Base-by-base conservation (phyloP, 1,140 invertebrate genomes). In the Cotesia chilonis region DNA sequence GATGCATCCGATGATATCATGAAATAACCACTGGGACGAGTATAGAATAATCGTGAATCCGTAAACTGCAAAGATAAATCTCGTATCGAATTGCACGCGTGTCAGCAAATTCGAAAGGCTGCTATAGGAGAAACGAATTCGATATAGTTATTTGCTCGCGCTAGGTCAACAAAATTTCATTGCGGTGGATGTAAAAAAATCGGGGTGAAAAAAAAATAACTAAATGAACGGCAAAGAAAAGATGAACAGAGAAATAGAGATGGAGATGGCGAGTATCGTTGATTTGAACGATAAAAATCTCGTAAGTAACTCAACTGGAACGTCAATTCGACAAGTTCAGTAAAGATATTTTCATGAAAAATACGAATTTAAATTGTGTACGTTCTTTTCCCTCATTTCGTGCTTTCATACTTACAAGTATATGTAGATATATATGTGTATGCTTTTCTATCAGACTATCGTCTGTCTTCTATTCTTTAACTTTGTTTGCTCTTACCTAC, bases 141-240 rank as follows among this genome's bases (percentile, higher is more conserved):
- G 69, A 75, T 74, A 74, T 73, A 74, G 67, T 72, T 77, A 76
- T 78, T 78, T 78, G 77, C 76, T 72, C 75, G 67, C 41, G 72
- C 59, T 64, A 64, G 65, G 75, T 73, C 66, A 57, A 73, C 73
- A 73, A 67, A 78, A 78, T 77, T 78, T 70, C 70, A 60, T 63
- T 72, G 70, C 20, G 70, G 59, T 54, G 47, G 76, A 77, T 76
- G 10, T 36, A 3, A 41, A 28, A 64, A 28, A 28, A 20, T 28
- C 4, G 9, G 28, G 35, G 59, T 7, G 4, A 6, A 57, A 57
- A 20, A 57, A 47, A 47, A 47, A 47, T 9, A 47, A 47, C 6
- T 47, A 4, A 36, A 61, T 9, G 4, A 61, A 28, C 9, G 5
- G 9, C 2, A 67, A 12, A 54, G 12, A 36, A 47, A 47, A 7